Evolutionary conservation across 2,888 invertebrate genomes (phyloP).

Genomic region (Heliconius ethilla): DNA sequence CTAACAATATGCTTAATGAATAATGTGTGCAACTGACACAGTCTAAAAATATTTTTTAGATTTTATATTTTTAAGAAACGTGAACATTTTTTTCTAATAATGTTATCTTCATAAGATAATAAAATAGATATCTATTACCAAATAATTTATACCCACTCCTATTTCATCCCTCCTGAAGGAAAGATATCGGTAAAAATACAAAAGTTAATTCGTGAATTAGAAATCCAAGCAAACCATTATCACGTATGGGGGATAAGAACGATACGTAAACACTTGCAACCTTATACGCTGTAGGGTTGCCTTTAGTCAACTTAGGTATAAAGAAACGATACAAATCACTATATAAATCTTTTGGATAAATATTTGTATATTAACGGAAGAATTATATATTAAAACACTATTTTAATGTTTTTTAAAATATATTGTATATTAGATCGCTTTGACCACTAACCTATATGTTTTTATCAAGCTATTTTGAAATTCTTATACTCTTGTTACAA

Average conservation of each 20-base stretch:
- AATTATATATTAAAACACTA: too few relatives aligned
- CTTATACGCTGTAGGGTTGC: slow-evolving; percentile 70
- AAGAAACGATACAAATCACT: background rate
- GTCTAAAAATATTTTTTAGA: too few relatives aligned
- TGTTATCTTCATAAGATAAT: background rate
- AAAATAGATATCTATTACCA: background rate
- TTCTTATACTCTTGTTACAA: too few relatives aligned
- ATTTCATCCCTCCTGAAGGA: background rate
- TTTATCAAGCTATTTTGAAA: too few relatives aligned
- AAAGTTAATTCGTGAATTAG: slow-evolving; percentile 58
- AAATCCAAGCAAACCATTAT: slow-evolving; percentile 63
- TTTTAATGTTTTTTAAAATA: too few relatives aligned
- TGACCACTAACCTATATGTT: too few relatives aligned
- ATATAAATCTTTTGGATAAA: background rate
- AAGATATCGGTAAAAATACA: slow-evolving; percentile 36
- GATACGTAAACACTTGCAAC: slow-evolving; percentile 71
- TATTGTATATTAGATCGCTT: too few relatives aligned
- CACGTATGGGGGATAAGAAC: slow-evolving; percentile 60
- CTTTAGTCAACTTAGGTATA: background rate
- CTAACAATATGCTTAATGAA: background rate
- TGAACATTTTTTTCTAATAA: too few relatives aligned
- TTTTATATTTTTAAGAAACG: too few relatives aligned
- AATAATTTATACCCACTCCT: background rate
- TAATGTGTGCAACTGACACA: background rate
- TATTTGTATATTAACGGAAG: too few relatives aligned